phyloP scores from a whole-genome alignment of 2,797 vertebrate species.

The Remorina albescens region DNA sequence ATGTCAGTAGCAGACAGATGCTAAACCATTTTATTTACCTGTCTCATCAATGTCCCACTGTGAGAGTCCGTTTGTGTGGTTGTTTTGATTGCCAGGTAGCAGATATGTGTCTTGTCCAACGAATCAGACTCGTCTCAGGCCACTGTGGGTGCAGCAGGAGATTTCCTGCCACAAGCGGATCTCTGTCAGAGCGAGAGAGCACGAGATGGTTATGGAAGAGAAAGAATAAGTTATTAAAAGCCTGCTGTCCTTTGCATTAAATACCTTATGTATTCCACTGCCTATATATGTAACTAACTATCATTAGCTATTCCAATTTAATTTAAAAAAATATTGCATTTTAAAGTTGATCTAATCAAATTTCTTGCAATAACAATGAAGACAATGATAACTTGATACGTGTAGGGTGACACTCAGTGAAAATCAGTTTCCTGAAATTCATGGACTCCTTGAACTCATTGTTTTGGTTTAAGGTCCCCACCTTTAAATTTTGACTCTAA shows the following conservation, averaged over 20 bases:
- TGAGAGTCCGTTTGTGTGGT: not conserved
- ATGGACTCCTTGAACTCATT: not conserved
- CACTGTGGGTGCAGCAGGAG: not conserved
- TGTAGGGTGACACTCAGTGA: too few relatives aligned
- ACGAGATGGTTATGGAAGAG: not conserved
- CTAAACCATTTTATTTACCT: constrained; percentile 3
- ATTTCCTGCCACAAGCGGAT: constrained; percentile 26
- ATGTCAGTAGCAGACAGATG: constrained; percentile 18
- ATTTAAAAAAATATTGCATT: too few relatives aligned
- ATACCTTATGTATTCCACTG: too few relatives aligned
- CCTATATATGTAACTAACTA: too few relatives aligned
- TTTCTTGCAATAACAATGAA: too few relatives aligned
- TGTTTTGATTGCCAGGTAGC: constrained; percentile 14
- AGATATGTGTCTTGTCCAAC: constrained; percentile 9
- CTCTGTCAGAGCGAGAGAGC: not conserved
- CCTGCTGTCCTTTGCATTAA: not conserved
- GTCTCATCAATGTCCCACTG: not conserved
- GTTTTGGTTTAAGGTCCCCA: not conserved
- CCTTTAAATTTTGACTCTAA: not conserved
- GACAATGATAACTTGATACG: too few relatives aligned
- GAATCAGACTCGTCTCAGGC: constrained; percentile 21
- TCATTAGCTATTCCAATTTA: too few relatives aligned
- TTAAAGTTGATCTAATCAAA: too few relatives aligned
- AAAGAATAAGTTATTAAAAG: not conserved
- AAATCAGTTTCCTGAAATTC: too few relatives aligned